These are phyloP conservation scores for Acutogordius australiensis DNA, from an alignment of 2,888 invertebrate genomes.

Conservation along the genomic window DNA sequence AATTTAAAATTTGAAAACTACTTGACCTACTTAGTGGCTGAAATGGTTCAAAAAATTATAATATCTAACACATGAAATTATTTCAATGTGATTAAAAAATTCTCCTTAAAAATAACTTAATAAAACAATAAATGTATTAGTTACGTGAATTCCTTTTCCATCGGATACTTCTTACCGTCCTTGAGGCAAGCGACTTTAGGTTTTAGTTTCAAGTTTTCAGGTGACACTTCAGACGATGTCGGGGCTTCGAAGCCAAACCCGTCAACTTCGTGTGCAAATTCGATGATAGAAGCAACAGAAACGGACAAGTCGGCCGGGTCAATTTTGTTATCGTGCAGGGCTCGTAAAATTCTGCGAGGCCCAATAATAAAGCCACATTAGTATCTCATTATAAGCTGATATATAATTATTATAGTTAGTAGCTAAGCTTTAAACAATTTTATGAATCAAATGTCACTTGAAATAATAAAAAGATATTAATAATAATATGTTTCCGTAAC, in stretches of 20 bases:
- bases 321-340: background rate
- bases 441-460: no score
- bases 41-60: no score
- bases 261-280: conserved; percentile 69
- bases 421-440: no score
- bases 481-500: no score
- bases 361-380: background rate
- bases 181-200: conserved; percentile 57
- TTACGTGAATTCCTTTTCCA: conserved; percentile 63
- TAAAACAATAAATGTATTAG: no score
- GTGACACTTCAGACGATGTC: conserved; percentile 32
- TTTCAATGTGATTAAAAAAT: no score
- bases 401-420: no score
- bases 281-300: conserved; percentile 65
- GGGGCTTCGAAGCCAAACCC: conserved; percentile 40
- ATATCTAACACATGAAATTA: no score
- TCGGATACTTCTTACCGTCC: conserved; percentile 55
- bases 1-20: no score
- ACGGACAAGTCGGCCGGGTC: conserved; percentile 21
- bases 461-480: no score
- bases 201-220: conserved; percentile 46
- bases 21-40: no score
- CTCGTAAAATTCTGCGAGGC: background rate
- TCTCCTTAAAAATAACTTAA: no score
- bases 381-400: background rate